Evolutionary conservation across 2,797 vertebrate species (phyloP).

Genomic region (Vipera latastei): DNA sequence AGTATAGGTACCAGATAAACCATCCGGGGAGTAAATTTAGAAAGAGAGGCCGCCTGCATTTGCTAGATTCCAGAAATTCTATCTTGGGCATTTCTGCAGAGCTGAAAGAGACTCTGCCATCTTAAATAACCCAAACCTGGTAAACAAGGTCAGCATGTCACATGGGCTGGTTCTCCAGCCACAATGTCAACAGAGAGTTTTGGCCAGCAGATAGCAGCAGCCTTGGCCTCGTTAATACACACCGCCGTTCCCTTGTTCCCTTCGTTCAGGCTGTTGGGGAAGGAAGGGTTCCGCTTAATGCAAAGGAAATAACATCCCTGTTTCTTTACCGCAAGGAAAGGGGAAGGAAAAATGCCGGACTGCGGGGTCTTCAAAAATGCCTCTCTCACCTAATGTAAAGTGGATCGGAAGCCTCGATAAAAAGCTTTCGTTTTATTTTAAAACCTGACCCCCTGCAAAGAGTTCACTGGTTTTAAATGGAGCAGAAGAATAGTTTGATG

Average conservation of each 20-base stretch:
- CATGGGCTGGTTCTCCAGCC: background rate
- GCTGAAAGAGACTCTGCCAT: conserved; percentile 37
- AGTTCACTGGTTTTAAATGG: background rate
- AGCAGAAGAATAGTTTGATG: background rate
- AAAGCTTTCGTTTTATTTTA: background rate
- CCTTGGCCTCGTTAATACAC: background rate
- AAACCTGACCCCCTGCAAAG: background rate
- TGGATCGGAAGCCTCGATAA: background rate
- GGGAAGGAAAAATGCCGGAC: background rate
- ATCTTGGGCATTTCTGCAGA: conserved; percentile 17
- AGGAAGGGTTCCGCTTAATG: background rate
- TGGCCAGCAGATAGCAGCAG: conserved; percentile 28
- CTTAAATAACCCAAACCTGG: conserved; percentile 49
- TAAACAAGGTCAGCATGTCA: conserved; percentile 54
- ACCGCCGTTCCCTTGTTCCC: background rate
- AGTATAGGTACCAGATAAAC: conserved; percentile 53
- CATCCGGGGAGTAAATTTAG: conserved; percentile 58
- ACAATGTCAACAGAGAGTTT: background rate
- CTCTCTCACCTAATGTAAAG: background rate
- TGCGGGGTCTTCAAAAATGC: background rate
- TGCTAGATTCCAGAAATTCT: conserved; percentile 56
- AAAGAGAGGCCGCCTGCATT: conserved; percentile 33
- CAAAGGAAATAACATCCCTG: background rate
- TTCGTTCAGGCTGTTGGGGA: background rate
- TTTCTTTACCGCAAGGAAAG: background rate